A percentile compares a stretch with the other conserved stretches of the same genome.
Conservation (phyloP, 2,888 invertebrate genomes). For the Pemphredon lugubris region DNA sequence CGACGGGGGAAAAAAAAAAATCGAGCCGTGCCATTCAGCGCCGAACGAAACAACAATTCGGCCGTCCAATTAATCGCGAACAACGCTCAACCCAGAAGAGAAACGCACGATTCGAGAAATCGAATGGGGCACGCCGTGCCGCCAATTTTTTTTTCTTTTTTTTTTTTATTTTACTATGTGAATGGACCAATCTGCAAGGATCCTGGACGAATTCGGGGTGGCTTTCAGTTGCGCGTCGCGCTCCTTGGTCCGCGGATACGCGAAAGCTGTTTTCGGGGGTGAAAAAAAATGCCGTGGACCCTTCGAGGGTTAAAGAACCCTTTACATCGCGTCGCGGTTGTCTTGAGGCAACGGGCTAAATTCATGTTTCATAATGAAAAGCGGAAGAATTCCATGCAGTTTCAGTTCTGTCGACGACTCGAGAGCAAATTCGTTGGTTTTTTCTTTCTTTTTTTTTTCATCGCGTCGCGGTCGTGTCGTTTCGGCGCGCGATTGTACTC, state of each 20-base stretch:
- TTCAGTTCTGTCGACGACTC: too few species aligned
- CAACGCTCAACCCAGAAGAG: slow-evolving; percentile 52
- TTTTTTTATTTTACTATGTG: slow-evolving; percentile 32
- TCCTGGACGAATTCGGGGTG: slow-evolving; percentile 46
- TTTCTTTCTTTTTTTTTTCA: too few species aligned
- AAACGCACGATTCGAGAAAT: slow-evolving; percentile 62
- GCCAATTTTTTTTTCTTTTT: slow-evolving; percentile 46
- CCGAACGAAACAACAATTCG: slow-evolving; percentile 72
- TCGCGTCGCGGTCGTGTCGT: background rate
- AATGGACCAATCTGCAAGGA: slow-evolving; percentile 61
- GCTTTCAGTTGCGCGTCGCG: background rate
- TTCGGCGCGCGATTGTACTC: too few species aligned
- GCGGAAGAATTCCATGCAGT: too few species aligned
- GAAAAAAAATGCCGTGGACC: too few species aligned
- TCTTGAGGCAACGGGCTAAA: too few species aligned
- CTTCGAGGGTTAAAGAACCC: too few species aligned
- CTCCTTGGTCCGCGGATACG: background rate
- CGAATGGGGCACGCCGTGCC: slow-evolving; percentile 58
- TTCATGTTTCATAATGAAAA: too few species aligned
- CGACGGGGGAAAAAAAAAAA: slow-evolving; percentile 52
- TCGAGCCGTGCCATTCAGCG: slow-evolving; percentile 63
- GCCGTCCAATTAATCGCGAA: slow-evolving; percentile 66
- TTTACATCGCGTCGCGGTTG: too few species aligned
- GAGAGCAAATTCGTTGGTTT: too few species aligned
- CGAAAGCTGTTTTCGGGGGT: background rate